Percentiles rank a stretch among this genome's conserved stretches.
Evolutionary conservation across 1,140 invertebrate genomes (phyloP).

Genomic region (Papilio polytes): DNA sequence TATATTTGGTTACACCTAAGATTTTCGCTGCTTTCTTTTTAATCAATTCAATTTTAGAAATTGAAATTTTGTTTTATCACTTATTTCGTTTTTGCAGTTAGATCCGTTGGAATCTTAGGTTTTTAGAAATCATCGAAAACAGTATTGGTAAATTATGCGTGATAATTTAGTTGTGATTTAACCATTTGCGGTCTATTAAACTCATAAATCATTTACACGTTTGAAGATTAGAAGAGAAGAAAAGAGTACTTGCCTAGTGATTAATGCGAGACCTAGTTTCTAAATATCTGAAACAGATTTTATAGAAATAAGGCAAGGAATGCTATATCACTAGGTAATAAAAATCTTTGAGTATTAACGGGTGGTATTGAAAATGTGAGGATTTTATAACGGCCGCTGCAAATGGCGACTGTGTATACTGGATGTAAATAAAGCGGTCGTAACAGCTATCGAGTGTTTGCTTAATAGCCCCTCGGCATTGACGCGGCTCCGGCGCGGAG

Average conservation of each 20-base stretch:
- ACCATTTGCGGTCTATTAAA: neutral
- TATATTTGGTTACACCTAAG: slow-evolving; percentile 26
- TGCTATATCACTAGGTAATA: slow-evolving; percentile 9
- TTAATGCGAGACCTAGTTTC: slow-evolving; percentile 1
- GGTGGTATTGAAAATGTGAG: slow-evolving; percentile 4
- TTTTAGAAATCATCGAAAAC: no score
- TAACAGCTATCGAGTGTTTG: slow-evolving; percentile 20
- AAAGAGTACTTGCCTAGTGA: neutral
- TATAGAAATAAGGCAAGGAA: neutral
- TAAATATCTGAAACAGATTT: neutral
- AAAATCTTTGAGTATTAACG: slow-evolving; percentile 13
- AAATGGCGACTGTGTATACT: slow-evolving; percentile 60
- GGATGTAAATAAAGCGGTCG: slow-evolving; percentile 53
- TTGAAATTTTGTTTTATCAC: no score
- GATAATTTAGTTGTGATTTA: neutral
- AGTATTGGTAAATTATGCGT: neutral
- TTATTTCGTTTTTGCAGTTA: no score
- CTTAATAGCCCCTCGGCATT: slow-evolving; percentile 74
- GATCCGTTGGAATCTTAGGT: no score
- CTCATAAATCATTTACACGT: no score
- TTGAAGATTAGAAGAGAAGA: neutral
- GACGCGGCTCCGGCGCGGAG: slow-evolving; percentile 62
- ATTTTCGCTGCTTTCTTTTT: neutral
- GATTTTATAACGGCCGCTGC: slow-evolving; percentile 35
- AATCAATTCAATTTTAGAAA: neutral